These are phyloP conservation scores for Drosophila glabriapex DNA, from an alignment of 2,888 invertebrate genomes.

Conservation along the genomic window DNA sequence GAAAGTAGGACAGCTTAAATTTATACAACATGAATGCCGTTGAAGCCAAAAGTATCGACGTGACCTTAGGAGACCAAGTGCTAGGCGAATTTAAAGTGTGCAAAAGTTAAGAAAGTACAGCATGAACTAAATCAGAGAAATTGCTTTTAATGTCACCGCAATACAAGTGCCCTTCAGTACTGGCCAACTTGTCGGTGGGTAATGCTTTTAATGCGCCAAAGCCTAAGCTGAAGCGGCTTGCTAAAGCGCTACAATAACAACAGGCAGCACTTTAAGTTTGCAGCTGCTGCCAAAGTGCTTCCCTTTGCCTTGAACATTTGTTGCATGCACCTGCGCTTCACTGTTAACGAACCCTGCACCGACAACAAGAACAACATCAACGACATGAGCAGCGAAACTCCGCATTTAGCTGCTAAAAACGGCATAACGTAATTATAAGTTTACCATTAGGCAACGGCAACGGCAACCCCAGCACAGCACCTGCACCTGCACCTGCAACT, in stretches of 20 bases:
- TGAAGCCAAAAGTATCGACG: neutral
- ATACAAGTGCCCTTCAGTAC: conserved; percentile 40
- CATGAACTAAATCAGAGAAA: conserved; percentile 31
- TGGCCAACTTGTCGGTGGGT: conserved; percentile 21
- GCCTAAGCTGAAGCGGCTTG: conserved; percentile 39
- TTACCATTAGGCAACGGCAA: conserved; percentile 60
- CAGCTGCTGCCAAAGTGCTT: conserved; percentile 48
- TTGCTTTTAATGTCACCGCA: conserved; percentile 44
- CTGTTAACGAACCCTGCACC: conserved; percentile 29
- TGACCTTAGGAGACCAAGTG: conserved; percentile 2
- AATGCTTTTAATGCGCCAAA: conserved; percentile 61
- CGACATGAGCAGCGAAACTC: conserved; percentile 24
- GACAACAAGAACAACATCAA: conserved; percentile 15
- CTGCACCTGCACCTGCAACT: neutral
- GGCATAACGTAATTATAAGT: conserved; percentile 70
- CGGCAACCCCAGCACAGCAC: conserved; percentile 21
- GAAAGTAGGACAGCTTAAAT: neutral
- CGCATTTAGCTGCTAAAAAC: conserved; percentile 71
- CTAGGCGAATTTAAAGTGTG: conserved; percentile 1
- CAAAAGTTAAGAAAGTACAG: conserved; percentile 14
- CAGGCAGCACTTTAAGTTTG: conserved; percentile 38
- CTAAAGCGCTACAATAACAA: conserved; percentile 39
- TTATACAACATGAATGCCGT: neutral
- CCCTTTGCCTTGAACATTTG: conserved; percentile 57
- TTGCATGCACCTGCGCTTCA: conserved; percentile 52